Evolutionary conservation across 2,797 vertebrate species (phyloP), one percentile per base, ranked within the genome.

Genomic region (Onychomys torridus): DNA sequence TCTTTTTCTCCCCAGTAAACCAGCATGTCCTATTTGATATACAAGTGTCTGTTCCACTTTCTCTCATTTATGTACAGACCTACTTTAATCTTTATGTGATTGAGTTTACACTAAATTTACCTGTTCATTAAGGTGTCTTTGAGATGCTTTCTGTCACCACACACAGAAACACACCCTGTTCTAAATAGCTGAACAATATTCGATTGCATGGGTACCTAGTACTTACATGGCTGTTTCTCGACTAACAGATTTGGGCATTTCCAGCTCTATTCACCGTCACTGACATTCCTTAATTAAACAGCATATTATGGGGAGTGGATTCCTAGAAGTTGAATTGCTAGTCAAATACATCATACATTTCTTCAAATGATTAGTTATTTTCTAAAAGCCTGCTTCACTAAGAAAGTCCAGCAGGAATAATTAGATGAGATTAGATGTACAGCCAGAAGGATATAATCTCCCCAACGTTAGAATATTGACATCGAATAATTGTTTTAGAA

Each of bases 41-140:
- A 37, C 43, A 95, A 37, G 19, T 85, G 5, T 77, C 63, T 86
- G 63, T 25, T 92, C 13, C 9, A 79, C 76, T 95, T 88, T 90
- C 27, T 90, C 71, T 94, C 93, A 93, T 92, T 94, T 92, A 89
- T 76, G 78, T 65, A 79, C 21, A 90, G 29, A 88, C 91, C 2
- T 69, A 46, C 71, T 95, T 86, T 71, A 25, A 3, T 32, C 75
- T 95, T 86, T 78, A 91, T 71, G 29, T 78, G 37, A 67, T 57
- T 94, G 32, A 84, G 16, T 92, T 95, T 77, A 67, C 89, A 81
- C 46, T 86, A 79, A 94, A 75, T 84, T 93, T 84, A 83, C n/a
- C 84, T 82, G 32, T 52, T 90, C 8, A 3, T 59, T 86, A 90
- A 52, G 25, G 27, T 61, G 14, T 29, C 40, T 83, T 69, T 83